Conservation (phyloP, 2,797 vertebrate genomes). For the Chaenodraco wilsoni region DNA sequence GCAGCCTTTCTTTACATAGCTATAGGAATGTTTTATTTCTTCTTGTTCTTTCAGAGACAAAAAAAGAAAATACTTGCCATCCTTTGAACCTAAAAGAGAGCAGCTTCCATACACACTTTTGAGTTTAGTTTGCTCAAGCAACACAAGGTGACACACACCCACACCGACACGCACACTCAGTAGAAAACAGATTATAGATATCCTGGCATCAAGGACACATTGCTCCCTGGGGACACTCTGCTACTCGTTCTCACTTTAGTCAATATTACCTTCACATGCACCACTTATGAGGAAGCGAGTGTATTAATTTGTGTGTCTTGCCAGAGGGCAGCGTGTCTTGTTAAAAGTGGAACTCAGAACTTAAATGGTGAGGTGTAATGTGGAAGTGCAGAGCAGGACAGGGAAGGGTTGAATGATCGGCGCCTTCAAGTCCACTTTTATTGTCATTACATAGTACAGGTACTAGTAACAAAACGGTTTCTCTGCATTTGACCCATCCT, state of each 20-base stretch:
- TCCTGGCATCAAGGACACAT: conserved; percentile 83
- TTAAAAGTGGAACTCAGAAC: conserved; percentile 65
- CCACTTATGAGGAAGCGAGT: conserved; percentile 67
- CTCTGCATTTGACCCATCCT: too few relatives aligned
- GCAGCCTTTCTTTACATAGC: conserved; percentile 55
- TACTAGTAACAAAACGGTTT: too few relatives aligned
- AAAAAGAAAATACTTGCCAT: conserved; percentile 24
- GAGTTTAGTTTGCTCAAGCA: conserved; percentile 52
- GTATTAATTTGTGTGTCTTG: conserved; percentile 66
- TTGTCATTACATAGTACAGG: too few relatives aligned
- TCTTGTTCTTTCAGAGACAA: conserved; percentile 37
- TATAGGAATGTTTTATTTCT: conserved; percentile 29
- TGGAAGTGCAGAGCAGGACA: conserved; percentile 31
- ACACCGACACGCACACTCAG: conserved; percentile 36
- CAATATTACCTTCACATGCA: conserved; percentile 78
- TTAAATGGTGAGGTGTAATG: conserved; percentile 47
- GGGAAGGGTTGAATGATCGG: conserved; percentile 6
- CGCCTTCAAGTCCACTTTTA: conserved; percentile 24
- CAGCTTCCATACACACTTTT: conserved; percentile 40
- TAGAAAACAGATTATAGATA: conserved; percentile 74
- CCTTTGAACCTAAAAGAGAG: conserved; percentile 44
- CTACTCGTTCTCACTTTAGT: conserved; percentile 78
- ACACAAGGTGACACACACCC: conserved; percentile 45
- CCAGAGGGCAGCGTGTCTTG: conserved; percentile 60
- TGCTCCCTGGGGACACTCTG: conserved; percentile 70